Evolutionary conservation across 2,888 invertebrate genomes (phyloP), one percentile per base, ranked within the genome.

Genomic region (Idaea dimidiata): DNA sequence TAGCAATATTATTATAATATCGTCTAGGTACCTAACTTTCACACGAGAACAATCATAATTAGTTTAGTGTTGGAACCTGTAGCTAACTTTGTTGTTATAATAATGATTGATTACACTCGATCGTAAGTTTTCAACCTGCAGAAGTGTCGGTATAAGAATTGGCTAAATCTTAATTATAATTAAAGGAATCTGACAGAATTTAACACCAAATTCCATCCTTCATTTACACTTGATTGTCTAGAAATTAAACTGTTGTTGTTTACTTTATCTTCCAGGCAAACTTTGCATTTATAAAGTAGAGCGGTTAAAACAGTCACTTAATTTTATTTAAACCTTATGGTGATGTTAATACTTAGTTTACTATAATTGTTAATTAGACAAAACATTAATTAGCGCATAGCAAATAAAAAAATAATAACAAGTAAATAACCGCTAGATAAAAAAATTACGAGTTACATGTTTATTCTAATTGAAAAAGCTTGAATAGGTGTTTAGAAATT

Each of bases 401-500:
- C 14, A 33, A 33, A 10, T 6, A 6, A 10, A 2, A 1, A 5
- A 10, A 43, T 8, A 43, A 43, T 43, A 43, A 43, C 43, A 43
- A 43, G 14, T 3, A 43, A 14, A 43, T 14, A 2, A 43, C 14
- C 3, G 43, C 43, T 4, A 4, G 14, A 43, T 14, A 43, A 43
- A 43, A 14, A 3, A 3, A 43, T 8, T 43, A 1, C 2, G 1
- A 8, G 43, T 43, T 43, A 10, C 43, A 43, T 43, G 43, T 43
- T 43, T 14, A 43, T 43, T 43, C 16, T 16, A 55, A 16, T 55
- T 55, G 16, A 16, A 55, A 17, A 16, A 17, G 16, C 10, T 7
- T 54, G 16, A 54, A 54, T 14, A 56, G 7, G 32, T 0, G 10
- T 56, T 56, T 56, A 56, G 56, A 56, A 56, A 56, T 56, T 56